Evolutionary conservation across 2,113 vertebrate genomes (phyloP).

Genomic region (Perca schrenkii): DNA sequence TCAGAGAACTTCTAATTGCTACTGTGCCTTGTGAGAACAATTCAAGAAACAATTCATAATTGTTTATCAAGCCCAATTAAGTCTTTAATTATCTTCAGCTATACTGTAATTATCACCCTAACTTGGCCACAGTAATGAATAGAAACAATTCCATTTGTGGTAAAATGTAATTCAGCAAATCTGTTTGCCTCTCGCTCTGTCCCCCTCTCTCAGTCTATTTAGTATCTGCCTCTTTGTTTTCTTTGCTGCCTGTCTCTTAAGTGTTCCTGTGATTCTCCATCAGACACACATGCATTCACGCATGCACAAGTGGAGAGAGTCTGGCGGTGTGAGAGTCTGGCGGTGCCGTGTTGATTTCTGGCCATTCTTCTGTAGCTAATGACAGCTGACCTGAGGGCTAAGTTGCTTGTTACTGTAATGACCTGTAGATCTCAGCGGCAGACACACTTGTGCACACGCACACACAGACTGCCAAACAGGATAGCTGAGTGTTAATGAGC

Average conservation of each 20-base stretch:
- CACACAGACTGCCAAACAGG: slow-evolving; percentile 40
- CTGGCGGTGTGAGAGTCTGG: slow-evolving; percentile 38
- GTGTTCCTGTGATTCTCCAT: slow-evolving; percentile 28
- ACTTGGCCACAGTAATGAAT: slow-evolving; percentile 59
- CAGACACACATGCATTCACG: slow-evolving; percentile 37
- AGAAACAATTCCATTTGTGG: slow-evolving; percentile 59
- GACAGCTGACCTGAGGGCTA: slow-evolving; percentile 72
- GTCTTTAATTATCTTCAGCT: slow-evolving; percentile 66
- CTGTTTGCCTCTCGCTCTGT: slow-evolving; percentile 7
- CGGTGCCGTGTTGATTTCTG: slow-evolving; percentile 39
- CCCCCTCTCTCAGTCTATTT: neutral
- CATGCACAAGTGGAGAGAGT: slow-evolving; percentile 23
- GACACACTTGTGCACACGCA: slow-evolving; percentile 7
- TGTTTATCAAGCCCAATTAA: slow-evolving; percentile 77
- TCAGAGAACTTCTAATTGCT: slow-evolving; percentile 65
- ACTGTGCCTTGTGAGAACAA: slow-evolving; percentile 57
- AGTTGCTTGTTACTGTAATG: slow-evolving; percentile 76
- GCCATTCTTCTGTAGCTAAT: slow-evolving; percentile 62
- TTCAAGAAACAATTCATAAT: slow-evolving; percentile 72
- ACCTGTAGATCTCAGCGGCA: slow-evolving; percentile 63
- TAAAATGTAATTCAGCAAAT: slow-evolving; percentile 20
- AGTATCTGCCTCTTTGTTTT: slow-evolving; percentile 30
- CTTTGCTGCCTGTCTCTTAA: slow-evolving; percentile 3
- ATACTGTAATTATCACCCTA: slow-evolving; percentile 69
- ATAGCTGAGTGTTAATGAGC: slow-evolving; percentile 71